Conservation (phyloP, 2,888 invertebrate species). For the Oscheius sp. region DNA sequence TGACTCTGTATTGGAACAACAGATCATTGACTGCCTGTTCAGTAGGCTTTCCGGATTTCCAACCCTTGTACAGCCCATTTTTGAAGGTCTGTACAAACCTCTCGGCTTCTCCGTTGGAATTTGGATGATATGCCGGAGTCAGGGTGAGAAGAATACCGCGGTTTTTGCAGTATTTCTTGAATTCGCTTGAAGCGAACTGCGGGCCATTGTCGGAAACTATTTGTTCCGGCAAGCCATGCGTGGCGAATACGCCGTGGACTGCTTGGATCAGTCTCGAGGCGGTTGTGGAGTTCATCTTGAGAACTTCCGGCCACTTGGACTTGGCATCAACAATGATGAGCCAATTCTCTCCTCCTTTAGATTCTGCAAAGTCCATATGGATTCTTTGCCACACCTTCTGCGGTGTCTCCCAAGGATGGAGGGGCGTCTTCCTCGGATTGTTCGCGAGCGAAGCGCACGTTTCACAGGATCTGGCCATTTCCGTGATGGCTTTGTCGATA, state of each 20-base stretch:
- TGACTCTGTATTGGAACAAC: slow-evolving; percentile 24
- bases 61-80: neutral
- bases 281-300: slow-evolving; percentile 31
- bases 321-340: slow-evolving; percentile 74
- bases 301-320: slow-evolving; percentile 75
- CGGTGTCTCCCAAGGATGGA: no score
- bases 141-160: no score
- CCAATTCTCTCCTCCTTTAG: slow-evolving; percentile 48
- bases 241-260: slow-evolving; percentile 39
- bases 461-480: no score
- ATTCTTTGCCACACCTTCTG: no score
- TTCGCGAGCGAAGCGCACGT: no score
- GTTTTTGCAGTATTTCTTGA: no score
- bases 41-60: neutral
- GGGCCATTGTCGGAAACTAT: slow-evolving; percentile 56
- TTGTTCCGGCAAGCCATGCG: slow-evolving; percentile 44
- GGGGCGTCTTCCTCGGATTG: no score
- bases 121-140: slow-evolving; percentile 52
- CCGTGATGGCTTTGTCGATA: no score
- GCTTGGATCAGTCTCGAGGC: slow-evolving; percentile 29
- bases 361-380: slow-evolving; percentile 3
- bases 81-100: slow-evolving; percentile 47
- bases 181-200: slow-evolving; percentile 41
- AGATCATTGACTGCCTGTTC: slow-evolving; percentile 11
- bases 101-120: slow-evolving; percentile 58